phyloP scores from a whole-genome alignment of 1,140 invertebrate genomes.

The Wasmannia auropunctata region DNA sequence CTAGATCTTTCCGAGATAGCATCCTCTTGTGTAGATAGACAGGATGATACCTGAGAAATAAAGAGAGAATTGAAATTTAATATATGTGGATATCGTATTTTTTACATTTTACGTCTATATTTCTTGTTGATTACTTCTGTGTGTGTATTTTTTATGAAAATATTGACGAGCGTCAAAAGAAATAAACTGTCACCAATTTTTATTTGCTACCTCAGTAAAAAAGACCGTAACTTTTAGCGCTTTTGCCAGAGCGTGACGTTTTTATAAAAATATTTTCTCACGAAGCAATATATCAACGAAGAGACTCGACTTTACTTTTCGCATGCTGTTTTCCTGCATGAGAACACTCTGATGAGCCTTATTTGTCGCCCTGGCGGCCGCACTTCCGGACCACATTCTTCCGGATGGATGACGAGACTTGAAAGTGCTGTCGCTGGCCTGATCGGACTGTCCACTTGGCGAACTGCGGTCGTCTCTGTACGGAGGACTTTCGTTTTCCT shows the following conservation, averaged over 20 bases:
- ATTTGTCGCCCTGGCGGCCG: constrained; percentile 76
- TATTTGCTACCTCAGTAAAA: background rate
- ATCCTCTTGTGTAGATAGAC: constrained; percentile 84
- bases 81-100: background rate
- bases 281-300: background rate
- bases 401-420: constrained; percentile 83
- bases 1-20: constrained; percentile 85
- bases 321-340: constrained; percentile 78
- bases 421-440: constrained; percentile 87
- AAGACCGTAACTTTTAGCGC: background rate
- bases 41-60: constrained; percentile 38
- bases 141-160: background rate
- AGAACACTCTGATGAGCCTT: constrained; percentile 81
- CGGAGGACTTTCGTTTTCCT: constrained; percentile 79
- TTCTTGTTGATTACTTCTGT: background rate
- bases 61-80: background rate
- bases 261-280: background rate
- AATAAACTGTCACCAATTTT: background rate
- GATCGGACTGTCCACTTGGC: constrained; percentile 93
- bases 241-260: background rate
- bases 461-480: constrained; percentile 89
- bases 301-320: constrained; percentile 69
- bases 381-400: constrained; percentile 79
- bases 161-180: background rate
- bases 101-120: background rate